A percentile compares a stretch with the other conserved stretches of the same genome.
These are phyloP conservation scores for Drosophila setifemur DNA, from an alignment of 1,140 invertebrate genomes.

Conservation along the genomic window DNA sequence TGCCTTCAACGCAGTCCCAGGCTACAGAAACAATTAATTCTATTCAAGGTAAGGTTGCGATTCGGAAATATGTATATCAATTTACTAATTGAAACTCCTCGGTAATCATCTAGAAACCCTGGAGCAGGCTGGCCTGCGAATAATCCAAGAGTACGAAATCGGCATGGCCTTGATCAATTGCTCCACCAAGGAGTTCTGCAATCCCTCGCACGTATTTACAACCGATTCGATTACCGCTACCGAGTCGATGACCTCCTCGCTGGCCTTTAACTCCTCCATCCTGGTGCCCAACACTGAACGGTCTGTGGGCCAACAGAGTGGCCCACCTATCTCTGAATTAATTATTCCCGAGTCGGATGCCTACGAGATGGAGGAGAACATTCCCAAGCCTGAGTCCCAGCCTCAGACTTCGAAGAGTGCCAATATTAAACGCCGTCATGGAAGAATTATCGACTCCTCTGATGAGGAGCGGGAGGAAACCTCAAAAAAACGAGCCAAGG, in stretches of 20 bases:
- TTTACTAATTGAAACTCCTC: background rate
- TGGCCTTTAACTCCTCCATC: constrained; percentile 46
- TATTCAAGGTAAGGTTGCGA: constrained; percentile 82
- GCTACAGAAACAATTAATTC: constrained; percentile 83
- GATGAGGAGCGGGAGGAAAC: constrained; percentile 39
- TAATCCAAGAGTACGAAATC: constrained; percentile 87
- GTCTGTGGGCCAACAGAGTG: constrained; percentile 1
- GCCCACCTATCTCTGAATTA: constrained; percentile 9
- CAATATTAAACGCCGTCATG: constrained; percentile 10
- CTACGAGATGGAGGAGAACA: background rate
- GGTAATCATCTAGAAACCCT: constrained; percentile 74
- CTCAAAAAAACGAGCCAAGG: constrained; percentile 3
- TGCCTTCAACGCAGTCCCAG: constrained; percentile 80
- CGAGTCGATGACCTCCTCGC: constrained; percentile 45
- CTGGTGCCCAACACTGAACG: constrained; percentile 51
- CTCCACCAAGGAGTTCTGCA: constrained; percentile 86
- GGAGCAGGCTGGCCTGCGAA: constrained; percentile 83
- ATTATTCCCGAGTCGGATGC: constrained; percentile 37
- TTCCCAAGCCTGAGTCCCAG: background rate
- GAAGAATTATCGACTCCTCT: constrained; percentile 32
- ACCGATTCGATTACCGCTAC: constrained; percentile 54
- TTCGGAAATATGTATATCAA: too few species aligned
- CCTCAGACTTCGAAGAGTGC: background rate
- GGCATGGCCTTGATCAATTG: constrained; percentile 86
- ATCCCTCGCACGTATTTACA: constrained; percentile 84